Conservation (phyloP, 2,888 invertebrate genomes). For the Protonemura montana region DNA sequence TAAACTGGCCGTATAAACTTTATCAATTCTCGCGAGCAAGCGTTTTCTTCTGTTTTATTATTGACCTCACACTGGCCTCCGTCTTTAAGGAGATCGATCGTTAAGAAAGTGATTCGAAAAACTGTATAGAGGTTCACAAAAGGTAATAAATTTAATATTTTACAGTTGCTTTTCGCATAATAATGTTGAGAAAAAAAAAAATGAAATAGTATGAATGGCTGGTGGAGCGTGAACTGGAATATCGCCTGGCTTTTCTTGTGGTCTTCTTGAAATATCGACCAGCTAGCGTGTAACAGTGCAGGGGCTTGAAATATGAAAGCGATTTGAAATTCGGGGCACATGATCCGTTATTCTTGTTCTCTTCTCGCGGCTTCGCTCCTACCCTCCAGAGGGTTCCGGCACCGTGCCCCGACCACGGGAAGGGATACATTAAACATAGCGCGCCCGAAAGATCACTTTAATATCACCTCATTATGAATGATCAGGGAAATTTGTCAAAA, state of each 20-base stretch:
- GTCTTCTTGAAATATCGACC: slow-evolving; percentile 43
- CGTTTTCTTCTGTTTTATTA: background rate
- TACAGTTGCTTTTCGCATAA: slow-evolving; percentile 33
- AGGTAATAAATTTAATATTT: slow-evolving; percentile 35
- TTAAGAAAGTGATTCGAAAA: slow-evolving; percentile 29
- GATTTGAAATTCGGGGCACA: slow-evolving; percentile 45
- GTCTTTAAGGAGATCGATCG: background rate
- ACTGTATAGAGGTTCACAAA: background rate
- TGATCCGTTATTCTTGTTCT: slow-evolving; percentile 39
- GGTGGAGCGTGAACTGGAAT: background rate
- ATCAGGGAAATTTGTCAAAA: too few species aligned
- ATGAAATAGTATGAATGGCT: slow-evolving; percentile 16
- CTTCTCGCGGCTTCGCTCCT: background rate
- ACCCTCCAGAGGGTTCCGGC: too few species aligned
- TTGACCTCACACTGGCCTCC: background rate
- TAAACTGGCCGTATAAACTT: background rate
- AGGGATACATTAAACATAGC: too few species aligned
- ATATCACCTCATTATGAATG: background rate
- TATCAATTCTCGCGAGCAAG: background rate
- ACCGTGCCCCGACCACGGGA: too few species aligned
- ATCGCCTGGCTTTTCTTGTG: slow-evolving; percentile 12
- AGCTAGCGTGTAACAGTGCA: slow-evolving; percentile 9
- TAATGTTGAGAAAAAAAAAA: background rate
- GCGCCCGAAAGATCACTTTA: background rate
- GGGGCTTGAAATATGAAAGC: slow-evolving; percentile 44